phyloP scores from a whole-genome alignment of 2,797 vertebrate genomes.

The Rallus crepitans region DNA sequence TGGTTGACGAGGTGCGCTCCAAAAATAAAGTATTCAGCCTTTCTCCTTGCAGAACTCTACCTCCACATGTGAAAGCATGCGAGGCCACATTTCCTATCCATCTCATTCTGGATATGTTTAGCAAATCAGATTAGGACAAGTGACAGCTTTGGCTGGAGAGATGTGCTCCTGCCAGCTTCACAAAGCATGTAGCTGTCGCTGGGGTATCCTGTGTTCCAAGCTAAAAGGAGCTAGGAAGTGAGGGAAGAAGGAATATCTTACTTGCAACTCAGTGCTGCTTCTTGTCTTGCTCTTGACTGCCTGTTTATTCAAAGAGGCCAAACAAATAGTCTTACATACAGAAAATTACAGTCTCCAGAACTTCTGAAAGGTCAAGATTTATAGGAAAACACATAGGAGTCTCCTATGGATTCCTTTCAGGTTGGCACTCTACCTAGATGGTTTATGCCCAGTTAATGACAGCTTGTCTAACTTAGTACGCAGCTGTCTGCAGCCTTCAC shows the following conservation, averaged over 20 bases:
- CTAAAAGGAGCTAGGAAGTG: neutral
- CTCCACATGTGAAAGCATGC: conserved; percentile 1
- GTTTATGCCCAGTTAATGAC: neutral
- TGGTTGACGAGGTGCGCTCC: neutral
- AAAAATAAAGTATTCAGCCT: conserved; percentile 37
- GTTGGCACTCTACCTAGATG: neutral
- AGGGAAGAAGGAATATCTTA: neutral
- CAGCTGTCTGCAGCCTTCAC: neutral
- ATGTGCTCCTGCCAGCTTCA: neutral
- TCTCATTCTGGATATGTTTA: neutral
- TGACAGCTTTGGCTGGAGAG: neutral
- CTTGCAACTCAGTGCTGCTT: neutral
- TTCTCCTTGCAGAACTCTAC: neutral
- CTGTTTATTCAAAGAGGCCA: neutral
- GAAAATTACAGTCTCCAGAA: neutral
- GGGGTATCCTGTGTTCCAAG: neutral
- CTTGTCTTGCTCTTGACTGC: neutral
- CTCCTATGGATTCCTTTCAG: neutral
- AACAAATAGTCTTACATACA: neutral
- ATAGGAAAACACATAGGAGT: neutral
- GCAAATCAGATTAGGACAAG: conserved; percentile 15
- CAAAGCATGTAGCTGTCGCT: neutral
- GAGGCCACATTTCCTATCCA: neutral
- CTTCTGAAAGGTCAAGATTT: neutral
- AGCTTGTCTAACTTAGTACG: neutral